These are phyloP conservation scores for Neoniphon sammara DNA, from an alignment of 2,797 vertebrate genomes.

Conservation along the genomic window DNA sequence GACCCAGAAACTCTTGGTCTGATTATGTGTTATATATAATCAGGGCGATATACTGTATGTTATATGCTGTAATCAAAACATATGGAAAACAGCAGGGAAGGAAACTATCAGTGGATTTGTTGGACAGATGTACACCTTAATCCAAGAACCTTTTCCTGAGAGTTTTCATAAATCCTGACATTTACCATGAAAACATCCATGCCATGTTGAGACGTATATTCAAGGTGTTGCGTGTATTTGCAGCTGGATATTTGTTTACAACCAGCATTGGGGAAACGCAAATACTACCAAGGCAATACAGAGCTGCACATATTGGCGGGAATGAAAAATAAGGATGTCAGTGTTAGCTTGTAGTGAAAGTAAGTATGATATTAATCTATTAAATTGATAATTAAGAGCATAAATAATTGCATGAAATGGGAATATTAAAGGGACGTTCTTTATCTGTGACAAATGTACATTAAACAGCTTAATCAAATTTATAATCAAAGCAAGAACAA, in stretches of 20 bases:
- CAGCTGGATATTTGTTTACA: slow-evolving; percentile 15
- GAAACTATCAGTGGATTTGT: background rate
- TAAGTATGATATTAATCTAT: slow-evolving; percentile 18
- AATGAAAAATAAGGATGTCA: background rate
- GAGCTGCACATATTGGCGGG: background rate
- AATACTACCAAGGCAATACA: background rate
- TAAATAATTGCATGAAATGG: slow-evolving; percentile 30
- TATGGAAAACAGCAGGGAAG: background rate
- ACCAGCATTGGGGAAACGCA: slow-evolving; percentile 3
- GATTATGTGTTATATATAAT: no score
- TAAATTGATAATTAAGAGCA: slow-evolving; percentile 29
- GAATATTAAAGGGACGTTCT: slow-evolving; percentile 49
- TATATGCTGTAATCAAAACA: no score
- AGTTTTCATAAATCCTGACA: slow-evolving; percentile 23
- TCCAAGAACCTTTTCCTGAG: slow-evolving; percentile 11
- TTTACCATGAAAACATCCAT: background rate
- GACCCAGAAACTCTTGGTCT: background rate
- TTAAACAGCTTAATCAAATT: slow-evolving; percentile 53
- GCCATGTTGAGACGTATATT: background rate
- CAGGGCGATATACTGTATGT: no score
- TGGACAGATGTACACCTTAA: slow-evolving; percentile 14
- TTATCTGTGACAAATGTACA: slow-evolving; percentile 15
- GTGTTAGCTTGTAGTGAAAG: background rate
- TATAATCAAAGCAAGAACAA: background rate
- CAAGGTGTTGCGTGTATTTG: slow-evolving; percentile 15